Evolutionary conservation across 2,888 invertebrate genomes (phyloP), one percentile per base, ranked within the genome.

Genomic region (Myopa testacea): DNA sequence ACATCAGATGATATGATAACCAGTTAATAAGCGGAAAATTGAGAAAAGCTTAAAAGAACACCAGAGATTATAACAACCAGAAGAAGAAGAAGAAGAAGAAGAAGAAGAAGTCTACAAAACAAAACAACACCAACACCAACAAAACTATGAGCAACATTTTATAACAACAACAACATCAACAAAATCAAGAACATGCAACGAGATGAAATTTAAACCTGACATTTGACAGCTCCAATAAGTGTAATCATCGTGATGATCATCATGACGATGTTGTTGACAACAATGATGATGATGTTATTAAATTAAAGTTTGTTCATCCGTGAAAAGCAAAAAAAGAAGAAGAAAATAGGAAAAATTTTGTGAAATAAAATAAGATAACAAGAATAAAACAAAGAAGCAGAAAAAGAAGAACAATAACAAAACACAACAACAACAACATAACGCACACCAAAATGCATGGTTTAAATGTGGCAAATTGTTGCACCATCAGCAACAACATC

Each of bases 11-110:
- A 76, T n/a, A 70, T 74, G 70, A 52, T 78, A 67, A 62, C 38
- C 52, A 65, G 70, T 76, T 73, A 77, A 80, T 58, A 73, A 76
- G 75, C 80, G 77, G 77, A 77, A 80, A 80, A 77, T 77, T 76
- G 77, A 76, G 78, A 78, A 34, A 78, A 73, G 77, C 74, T 68
- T 38, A 76, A 60, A 69, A 69, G 73, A 68, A 77, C 77, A 58
- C 72, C 65, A 12, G 55, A 10, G 12, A n/a, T 10, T 55, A 4
- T 55, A 12, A 55, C 4, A 55, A 68, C 38, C 38, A 4, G 45
- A 68, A n/a, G n/a, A 65, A 34, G 65, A 37, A 63, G 5, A 5
- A 63, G 34, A 63, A 26, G 34, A 63, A 34, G 63, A 63, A 63
- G 34, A 63, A 26, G 26, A 65, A 37, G 12, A 65, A 26, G 16